Conservation (phyloP, 2,888 invertebrate genomes). For the Mesorhabditis belari region DNA sequence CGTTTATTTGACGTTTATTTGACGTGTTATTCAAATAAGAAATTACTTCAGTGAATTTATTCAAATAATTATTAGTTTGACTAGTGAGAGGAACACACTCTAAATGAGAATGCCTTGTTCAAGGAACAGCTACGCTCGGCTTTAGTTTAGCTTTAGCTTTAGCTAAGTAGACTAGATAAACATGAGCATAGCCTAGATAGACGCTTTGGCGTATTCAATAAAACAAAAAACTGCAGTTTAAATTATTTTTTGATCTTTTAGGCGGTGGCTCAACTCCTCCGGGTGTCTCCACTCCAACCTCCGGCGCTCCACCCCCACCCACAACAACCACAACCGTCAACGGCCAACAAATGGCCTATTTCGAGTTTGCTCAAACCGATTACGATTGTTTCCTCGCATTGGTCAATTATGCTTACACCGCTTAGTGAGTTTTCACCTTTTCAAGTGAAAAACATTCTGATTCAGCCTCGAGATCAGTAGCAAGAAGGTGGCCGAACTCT, state of each 20-base stretch:
- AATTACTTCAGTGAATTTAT: too few species aligned
- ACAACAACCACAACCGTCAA: conserved; percentile 2
- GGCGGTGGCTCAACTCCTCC: not conserved
- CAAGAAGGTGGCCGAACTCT: conserved; percentile 68
- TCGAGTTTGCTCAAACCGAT: conserved; percentile 58
- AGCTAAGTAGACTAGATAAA: too few species aligned
- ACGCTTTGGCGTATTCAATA: too few species aligned
- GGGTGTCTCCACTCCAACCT: not conserved
- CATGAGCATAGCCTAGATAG: too few species aligned
- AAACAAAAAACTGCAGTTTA: too few species aligned
- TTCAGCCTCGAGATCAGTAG: conserved; percentile 59
- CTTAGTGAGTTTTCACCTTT: conserved; percentile 57
- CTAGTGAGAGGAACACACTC: too few species aligned
- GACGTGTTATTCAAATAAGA: too few species aligned
- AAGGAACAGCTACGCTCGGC: too few species aligned
- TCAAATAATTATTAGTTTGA: too few species aligned
- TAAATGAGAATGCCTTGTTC: too few species aligned
- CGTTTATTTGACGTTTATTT: too few species aligned
- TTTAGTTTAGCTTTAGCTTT: too few species aligned
- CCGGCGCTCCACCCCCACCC: not conserved
- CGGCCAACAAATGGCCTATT: conserved; percentile 19
- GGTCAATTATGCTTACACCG: conserved; percentile 77
- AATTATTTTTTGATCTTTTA: not conserved
- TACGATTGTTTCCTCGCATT: conserved; percentile 68
- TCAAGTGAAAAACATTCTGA: not conserved